phyloP scores from a whole-genome alignment of 2,113 vertebrate species.

The Mesoclemmys tuberculata region DNA sequence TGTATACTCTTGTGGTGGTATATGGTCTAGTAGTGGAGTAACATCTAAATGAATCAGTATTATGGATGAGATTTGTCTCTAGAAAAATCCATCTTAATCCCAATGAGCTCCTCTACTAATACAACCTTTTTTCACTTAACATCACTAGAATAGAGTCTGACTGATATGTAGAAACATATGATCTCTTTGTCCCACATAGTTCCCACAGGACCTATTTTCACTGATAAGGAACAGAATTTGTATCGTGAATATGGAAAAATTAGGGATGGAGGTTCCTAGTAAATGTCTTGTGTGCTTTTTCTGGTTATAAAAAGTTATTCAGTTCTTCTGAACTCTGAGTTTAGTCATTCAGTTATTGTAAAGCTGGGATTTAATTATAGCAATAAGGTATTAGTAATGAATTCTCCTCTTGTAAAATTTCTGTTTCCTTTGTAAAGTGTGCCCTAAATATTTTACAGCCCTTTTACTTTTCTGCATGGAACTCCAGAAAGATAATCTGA shows the following conservation, averaged over 20 bases:
- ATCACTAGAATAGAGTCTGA: neutral
- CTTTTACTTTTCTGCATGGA: conserved; percentile 6
- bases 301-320: neutral
- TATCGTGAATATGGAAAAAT: neutral
- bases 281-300: neutral
- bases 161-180: neutral
- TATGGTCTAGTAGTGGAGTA: neutral
- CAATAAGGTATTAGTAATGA: neutral
- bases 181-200: neutral
- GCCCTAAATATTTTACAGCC: conserved; percentile 9
- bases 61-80: neutral
- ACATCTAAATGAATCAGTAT: neutral
- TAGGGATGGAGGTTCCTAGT: neutral
- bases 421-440: conserved; percentile 22
- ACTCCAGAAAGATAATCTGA: neutral
- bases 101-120: neutral
- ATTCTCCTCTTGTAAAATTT: neutral
- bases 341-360: neutral
- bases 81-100: neutral
- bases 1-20: neutral
- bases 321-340: conserved; percentile 7
- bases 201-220: neutral
- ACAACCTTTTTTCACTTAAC: neutral
- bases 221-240: neutral
- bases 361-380: neutral